phyloP scores from a whole-genome alignment of 2,888 invertebrate genomes.

The Ernsta delagoae region DNA sequence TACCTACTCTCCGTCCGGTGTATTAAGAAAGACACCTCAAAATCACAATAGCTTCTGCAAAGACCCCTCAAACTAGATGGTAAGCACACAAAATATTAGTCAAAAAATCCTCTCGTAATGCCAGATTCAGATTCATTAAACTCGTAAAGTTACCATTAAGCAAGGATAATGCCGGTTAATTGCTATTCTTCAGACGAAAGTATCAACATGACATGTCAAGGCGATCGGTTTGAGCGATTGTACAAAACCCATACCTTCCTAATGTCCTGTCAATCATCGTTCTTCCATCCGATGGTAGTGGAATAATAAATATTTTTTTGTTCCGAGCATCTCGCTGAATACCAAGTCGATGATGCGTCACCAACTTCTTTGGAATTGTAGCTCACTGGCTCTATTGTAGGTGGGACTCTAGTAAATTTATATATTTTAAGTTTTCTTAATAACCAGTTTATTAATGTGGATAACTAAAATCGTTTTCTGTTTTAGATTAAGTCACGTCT shows the following conservation, averaged over 20 bases:
- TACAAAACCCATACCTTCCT: conserved; percentile 62
- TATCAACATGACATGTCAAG: conserved; percentile 61
- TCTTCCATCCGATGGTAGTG: conserved; percentile 49
- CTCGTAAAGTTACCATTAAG: background rate
- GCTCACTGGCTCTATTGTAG: conserved; percentile 13
- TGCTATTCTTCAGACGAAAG: conserved; percentile 61
- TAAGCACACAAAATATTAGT: too few species aligned
- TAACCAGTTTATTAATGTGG: background rate
- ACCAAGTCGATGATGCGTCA: conserved; percentile 69
- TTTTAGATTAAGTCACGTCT: too few species aligned
- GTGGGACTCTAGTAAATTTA: conserved; percentile 2
- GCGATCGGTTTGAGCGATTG: conserved; percentile 64
- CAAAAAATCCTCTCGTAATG: background rate
- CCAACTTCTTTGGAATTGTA: conserved; percentile 44
- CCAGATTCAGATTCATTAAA: too few species aligned
- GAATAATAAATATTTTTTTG: conserved; percentile 73
- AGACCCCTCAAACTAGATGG: background rate
- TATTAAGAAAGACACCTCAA: background rate
- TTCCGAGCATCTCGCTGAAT: conserved; percentile 57
- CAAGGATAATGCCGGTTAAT: conserved; percentile 43
- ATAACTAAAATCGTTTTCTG: too few species aligned
- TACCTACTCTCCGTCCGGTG: too few species aligned
- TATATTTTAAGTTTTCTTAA: background rate
- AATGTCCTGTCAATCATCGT: conserved; percentile 80
- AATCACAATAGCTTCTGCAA: background rate